These are phyloP conservation scores for Rhabdophis nuchalis DNA, from an alignment of 2,797 vertebrate genomes.

Conservation along the genomic window DNA sequence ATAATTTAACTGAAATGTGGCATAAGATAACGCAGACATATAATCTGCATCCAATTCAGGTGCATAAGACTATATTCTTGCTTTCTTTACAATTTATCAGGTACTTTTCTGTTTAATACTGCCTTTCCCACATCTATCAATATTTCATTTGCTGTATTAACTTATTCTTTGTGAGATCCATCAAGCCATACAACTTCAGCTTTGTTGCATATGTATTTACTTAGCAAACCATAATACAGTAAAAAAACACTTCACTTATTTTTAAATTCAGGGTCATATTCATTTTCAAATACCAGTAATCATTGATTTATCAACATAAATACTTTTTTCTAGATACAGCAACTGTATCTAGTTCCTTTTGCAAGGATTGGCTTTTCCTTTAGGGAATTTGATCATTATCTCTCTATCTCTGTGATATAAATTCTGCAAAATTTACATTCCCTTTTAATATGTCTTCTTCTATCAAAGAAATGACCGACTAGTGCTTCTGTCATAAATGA, in stretches of 20 bases:
- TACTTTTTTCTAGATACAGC: too few species aligned
- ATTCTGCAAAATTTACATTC: neutral
- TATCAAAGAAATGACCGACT: neutral
- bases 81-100: neutral
- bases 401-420: neutral
- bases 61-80: neutral
- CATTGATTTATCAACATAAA: too few species aligned
- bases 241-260: too few species aligned
- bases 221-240: too few species aligned
- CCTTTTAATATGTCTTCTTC: neutral
- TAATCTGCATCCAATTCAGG: neutral
- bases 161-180: neutral
- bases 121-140: neutral
- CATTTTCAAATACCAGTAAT: too few species aligned
- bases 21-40: neutral
- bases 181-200: neutral
- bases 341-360: too few species aligned
- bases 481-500: too few species aligned
- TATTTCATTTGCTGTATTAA: neutral
- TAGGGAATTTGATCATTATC: neutral
- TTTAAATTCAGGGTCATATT: too few species aligned
- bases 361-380: neutral
- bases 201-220: neutral
- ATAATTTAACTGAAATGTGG: neutral
- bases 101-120: neutral